Evolutionary conservation across 2,888 invertebrate species (phyloP), one percentile per base, ranked within the genome.

Genomic region (Athalia circularis): DNA sequence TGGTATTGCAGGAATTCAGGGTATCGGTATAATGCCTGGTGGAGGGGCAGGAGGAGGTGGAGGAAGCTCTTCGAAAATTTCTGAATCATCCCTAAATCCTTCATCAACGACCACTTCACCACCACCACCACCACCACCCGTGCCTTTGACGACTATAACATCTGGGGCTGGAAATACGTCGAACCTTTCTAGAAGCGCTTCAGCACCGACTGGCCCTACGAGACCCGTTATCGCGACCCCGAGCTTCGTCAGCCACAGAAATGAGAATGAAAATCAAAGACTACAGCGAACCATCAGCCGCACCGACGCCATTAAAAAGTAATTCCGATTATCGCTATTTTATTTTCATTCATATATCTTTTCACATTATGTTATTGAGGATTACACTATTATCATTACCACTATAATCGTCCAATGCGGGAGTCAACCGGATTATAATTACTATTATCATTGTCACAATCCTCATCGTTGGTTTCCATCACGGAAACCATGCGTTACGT

Each of bases 211-310:
- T 43, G 87, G 87, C 70, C 85, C 89, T 0, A 29, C 29, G 29
- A 84, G 90, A 82, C 86, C 90, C 80, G 80, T 84, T 82, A 78
- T 88, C 80, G 81, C 82, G 81, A 86, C 82, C 81, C 87, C 81
- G 72, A 85, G 83, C 77, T 84, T 87, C 68, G 82, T 85, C 8
- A 86, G 83, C 91, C 91, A 78, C 84, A 88, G 82, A 84, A 91
- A 84, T 86, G 88, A 81, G 83, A 91, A 78, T 89, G 91, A 78
- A 80, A 88, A 80, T 89, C 92, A 81, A 87, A 92, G 86, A 87
- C 90, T 86, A 86, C 92, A 84, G 90, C 91, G 89, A 90, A 94
- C 85, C 80, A 86, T 88, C 79, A 89, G 88, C 79, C 86, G 88
- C 13, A 89, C 90, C 62, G 91, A 91, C 79, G 87, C 90, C 45